Conservation (phyloP, 2,888 invertebrate species). For the Rhimphoctona megacephalus region DNA sequence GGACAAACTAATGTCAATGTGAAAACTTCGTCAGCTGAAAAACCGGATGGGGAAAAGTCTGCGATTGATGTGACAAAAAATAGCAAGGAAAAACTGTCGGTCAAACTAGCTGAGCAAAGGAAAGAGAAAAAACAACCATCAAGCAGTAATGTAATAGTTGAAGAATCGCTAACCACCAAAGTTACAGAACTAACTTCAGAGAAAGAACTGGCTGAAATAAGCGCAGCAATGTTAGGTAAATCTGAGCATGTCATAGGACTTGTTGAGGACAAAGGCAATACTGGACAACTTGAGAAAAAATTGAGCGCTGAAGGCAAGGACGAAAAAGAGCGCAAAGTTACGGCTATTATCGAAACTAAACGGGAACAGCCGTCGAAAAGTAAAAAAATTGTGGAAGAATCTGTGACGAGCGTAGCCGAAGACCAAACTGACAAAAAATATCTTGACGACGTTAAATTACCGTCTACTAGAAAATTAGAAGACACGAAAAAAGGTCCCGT, state of each 20-base stretch:
- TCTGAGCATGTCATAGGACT: conserved; percentile 16
- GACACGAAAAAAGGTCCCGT: conserved; percentile 9
- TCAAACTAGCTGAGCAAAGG: conserved; percentile 31
- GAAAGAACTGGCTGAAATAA: conserved; percentile 26
- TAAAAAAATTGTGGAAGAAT: not conserved
- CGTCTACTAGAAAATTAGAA: conserved; percentile 3
- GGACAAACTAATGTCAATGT: conserved; percentile 16
- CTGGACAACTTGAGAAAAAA: not conserved
- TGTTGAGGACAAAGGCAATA: not conserved
- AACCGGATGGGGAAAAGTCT: conserved; percentile 18
- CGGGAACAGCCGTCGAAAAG: not conserved
- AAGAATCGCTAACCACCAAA: not conserved
- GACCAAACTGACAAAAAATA: conserved; percentile 3
- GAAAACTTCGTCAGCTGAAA: not conserved
- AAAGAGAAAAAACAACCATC: conserved; percentile 50
- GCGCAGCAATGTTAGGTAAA: conserved; percentile 12
- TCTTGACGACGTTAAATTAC: not conserved
- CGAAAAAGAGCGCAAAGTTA: not conserved
- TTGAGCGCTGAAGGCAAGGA: not conserved
- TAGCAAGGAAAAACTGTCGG: conserved; percentile 12
- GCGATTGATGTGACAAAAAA: not conserved
- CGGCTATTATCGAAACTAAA: not conserved
- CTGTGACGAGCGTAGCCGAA: not conserved
- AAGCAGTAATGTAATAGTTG: conserved; percentile 12
- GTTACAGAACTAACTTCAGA: conserved; percentile 40